Evolutionary conservation across 1,140 invertebrate genomes (phyloP), one percentile per base, ranked within the genome.

Genomic region (Aphidius gifuensis): DNA sequence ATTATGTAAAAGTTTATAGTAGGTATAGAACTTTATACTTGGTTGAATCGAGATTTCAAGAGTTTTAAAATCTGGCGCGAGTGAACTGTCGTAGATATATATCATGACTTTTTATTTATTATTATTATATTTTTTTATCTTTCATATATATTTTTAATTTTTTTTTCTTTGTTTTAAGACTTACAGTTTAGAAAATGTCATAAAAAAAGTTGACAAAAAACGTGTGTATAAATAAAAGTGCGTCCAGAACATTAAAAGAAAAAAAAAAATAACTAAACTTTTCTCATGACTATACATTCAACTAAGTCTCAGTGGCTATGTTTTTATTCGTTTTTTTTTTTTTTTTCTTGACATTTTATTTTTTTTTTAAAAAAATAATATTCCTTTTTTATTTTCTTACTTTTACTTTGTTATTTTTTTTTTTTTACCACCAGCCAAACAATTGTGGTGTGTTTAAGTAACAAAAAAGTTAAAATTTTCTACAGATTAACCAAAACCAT

Each of bases 41-140:
- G 9, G 47, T 16, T 16, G 53, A n/a, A 53, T 53, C 40, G 51
- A 55, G 53, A 8, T 43, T 43, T 43, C 39, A 55, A 38, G 40
- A 55, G 40, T n/a, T 55, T 6, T 16, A 38, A n/a, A 42, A 43
- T 32, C 23, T 32, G 23, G 23, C 23, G 23, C 23, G 23, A 32
- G 23, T 32, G 23, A 32, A 32, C 23, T 32, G 23, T 32, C 23
- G 53, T 43, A 43, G 11, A 40, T 16, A 43, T 54, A 16, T n/a
- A n/a, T 49, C 23, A 32, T 32, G 23, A 32, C 16, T 49, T n/a
- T 49, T 49, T n/a, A n/a, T 21, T 6, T 6, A 49, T 49, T 6
- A 40, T 40, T n/a, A 9, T 21, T 7, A 40, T 43, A 43, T 55
- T 55, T 55, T 40, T 9, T 40, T 16, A 7, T 53, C 32, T 38